phyloP scores from a whole-genome alignment of 2,888 invertebrate genomes.

The Pandemis cinnamomeana region DNA sequence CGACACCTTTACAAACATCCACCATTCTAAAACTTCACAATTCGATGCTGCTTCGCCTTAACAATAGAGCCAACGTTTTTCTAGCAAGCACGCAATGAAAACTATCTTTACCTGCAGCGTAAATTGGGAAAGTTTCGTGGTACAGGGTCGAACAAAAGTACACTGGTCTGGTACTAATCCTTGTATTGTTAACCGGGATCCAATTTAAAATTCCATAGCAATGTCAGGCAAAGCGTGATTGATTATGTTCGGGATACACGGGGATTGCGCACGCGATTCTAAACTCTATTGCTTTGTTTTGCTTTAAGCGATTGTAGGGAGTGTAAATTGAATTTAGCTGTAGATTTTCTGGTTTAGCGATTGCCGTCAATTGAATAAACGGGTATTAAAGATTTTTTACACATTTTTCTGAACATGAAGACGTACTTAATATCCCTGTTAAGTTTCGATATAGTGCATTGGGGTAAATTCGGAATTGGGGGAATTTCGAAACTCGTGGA shows the following conservation, averaged over 20 bases:
- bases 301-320: not conserved
- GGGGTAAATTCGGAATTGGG: too few species aligned
- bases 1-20: slow-evolving; percentile 27
- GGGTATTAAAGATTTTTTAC: too few species aligned
- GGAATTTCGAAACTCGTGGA: too few species aligned
- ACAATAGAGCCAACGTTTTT: not conserved
- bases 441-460: too few species aligned
- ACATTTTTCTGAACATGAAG: too few species aligned
- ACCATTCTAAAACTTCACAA: slow-evolving; percentile 23
- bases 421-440: too few species aligned
- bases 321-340: slow-evolving; percentile 9
- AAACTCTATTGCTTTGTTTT: slow-evolving; percentile 42
- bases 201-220: slow-evolving; percentile 81
- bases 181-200: slow-evolving; percentile 79
- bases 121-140: slow-evolving; percentile 44
- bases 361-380: not conserved
- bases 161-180: slow-evolving; percentile 71
- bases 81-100: slow-evolving; percentile 47
- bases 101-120: slow-evolving; percentile 32
- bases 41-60: slow-evolving; percentile 50
- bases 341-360: not conserved
- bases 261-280: slow-evolving; percentile 52
- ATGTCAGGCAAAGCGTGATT: slow-evolving; percentile 78
- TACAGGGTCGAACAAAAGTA: slow-evolving; percentile 69
- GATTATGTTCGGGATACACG: slow-evolving; percentile 72